Base-by-base conservation (phyloP, 2,113 vertebrate genomes). In the Tonatia bakeri region DNA sequence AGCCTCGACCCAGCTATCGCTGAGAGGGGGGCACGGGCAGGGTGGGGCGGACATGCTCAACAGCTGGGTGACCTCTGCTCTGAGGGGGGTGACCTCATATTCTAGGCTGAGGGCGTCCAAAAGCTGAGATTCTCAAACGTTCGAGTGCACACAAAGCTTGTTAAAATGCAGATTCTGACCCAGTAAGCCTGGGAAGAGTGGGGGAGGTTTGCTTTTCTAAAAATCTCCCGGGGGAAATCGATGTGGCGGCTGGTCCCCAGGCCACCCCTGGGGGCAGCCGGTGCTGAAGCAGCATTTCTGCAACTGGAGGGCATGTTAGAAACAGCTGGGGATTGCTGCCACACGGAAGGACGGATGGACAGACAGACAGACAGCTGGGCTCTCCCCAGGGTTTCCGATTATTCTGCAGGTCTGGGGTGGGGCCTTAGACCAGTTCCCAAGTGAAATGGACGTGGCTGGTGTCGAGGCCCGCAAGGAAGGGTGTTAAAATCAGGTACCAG, bases 61-160 rank as follows among this genome's bases (percentile, higher is more conserved):
- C 91, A 87, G 97, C 96, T 96, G 94, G 9, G 28, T 33, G 64
- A n/a, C 75, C 43, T 84, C 43, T 47, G 56, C 70, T 33, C 13
- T 64, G 56, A 7, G 9, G 3, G 81, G 24, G 16, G 56, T 15
- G 52, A 36, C 64, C 40, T 61, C 33, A 10, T 9, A 14, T 19
- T n/a, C n/a, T 2, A 4, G 10, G 31, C 20, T 0, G 1, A 83
- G 82, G n/a, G 4, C 3, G 2, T 14, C 67, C 10, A 12, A 4
- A 54, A 16, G 73, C 43, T 15, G 10, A 3, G 6, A 31, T 15
- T 45, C 67, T 81, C 56, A 94, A 36, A 69, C 17, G 28, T 67
- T 26, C 15, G 67, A 26, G 47, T 13, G 20, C 9, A 12, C 2
- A 0, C 0, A 1, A 47, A 87, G 67, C 11, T 45, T 2, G 4